Conservation (phyloP, 92 coral and sea anemone genomes). For the Galaxea fascicularis region DNA sequence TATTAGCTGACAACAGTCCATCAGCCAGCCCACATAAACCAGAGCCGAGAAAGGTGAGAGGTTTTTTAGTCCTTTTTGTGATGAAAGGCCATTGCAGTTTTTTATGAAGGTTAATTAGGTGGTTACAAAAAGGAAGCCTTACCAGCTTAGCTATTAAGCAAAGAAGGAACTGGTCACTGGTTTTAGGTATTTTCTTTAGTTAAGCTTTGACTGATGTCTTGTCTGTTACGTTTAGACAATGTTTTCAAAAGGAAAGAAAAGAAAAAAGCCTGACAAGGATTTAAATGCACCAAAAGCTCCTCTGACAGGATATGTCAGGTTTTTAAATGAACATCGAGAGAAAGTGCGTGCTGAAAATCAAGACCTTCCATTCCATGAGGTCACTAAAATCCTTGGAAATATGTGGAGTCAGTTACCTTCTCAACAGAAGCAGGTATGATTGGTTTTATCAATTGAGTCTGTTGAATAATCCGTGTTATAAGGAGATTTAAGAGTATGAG, state of each 20-base stretch:
- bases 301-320: slow-evolving; percentile 96
- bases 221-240: slow-evolving; percentile 39
- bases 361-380: slow-evolving; percentile 97
- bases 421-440: slow-evolving; percentile 86
- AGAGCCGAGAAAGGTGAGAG: slow-evolving; percentile 69
- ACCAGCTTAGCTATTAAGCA: background rate
- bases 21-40: slow-evolving; percentile 85
- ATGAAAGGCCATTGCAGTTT: too few relatives aligned
- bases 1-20: slow-evolving; percentile 84
- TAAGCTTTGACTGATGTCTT: background rate
- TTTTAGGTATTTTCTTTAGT: too few relatives aligned
- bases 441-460: background rate
- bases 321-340: slow-evolving; percentile 94
- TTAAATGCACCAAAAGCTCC: slow-evolving; percentile 99
- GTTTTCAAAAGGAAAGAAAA: slow-evolving; percentile 88
- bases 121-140: background rate
- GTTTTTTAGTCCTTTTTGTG: too few relatives aligned
- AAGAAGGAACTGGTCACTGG: too few relatives aligned
- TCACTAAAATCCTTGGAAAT: slow-evolving; percentile 95
- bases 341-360: slow-evolving; percentile 96
- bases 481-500: too few relatives aligned
- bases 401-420: slow-evolving; percentile 99
- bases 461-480: too few relatives aligned
- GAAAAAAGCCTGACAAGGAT: slow-evolving; percentile 94
- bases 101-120: too few relatives aligned